phyloP scores from a whole-genome alignment of 92 coral and sea anemone genomes.

The Phenganax stokvisi region DNA sequence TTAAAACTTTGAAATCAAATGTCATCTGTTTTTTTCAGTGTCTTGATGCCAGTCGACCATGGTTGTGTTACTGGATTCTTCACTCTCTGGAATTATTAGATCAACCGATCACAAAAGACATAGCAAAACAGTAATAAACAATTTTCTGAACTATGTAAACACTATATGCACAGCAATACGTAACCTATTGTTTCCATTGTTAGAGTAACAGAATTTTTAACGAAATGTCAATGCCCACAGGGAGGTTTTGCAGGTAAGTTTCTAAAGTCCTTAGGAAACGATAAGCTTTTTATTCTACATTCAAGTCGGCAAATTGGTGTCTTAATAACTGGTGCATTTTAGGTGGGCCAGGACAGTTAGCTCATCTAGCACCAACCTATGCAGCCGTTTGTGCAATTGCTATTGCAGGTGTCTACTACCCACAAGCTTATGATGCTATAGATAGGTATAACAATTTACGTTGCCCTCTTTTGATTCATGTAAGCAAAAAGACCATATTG shows the following conservation, averaged over 20 bases:
- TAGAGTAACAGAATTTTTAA: conserved; percentile 72
- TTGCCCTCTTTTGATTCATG: neutral
- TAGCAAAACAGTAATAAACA: conserved; percentile 33
- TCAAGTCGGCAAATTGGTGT: no score
- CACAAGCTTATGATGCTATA: conserved; percentile 75
- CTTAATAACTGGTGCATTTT: neutral
- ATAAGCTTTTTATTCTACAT: no score
- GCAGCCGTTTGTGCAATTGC: conserved; percentile 89
- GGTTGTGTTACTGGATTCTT: conserved; percentile 96
- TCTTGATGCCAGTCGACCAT: conserved; percentile 92
- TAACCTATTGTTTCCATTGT: conserved; percentile 1
- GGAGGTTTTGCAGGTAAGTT: conserved; percentile 73
- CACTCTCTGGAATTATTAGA: conserved; percentile 80
- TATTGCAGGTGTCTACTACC: conserved; percentile 66
- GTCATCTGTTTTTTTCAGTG: conserved; percentile 37
- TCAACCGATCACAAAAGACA: conserved; percentile 62
- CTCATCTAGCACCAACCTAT: conserved; percentile 95
- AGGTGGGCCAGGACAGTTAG: conserved; percentile 93
- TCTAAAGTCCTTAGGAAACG: neutral
- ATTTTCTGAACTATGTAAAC: no score
- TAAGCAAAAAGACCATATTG: neutral
- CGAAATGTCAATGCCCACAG: conserved; percentile 71
- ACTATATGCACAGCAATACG: neutral
- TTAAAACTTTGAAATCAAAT: neutral
- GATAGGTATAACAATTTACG: conserved; percentile 47